Base-by-base conservation (phyloP, 2,888 invertebrate genomes). In the Drosophila ustulata region DNA sequence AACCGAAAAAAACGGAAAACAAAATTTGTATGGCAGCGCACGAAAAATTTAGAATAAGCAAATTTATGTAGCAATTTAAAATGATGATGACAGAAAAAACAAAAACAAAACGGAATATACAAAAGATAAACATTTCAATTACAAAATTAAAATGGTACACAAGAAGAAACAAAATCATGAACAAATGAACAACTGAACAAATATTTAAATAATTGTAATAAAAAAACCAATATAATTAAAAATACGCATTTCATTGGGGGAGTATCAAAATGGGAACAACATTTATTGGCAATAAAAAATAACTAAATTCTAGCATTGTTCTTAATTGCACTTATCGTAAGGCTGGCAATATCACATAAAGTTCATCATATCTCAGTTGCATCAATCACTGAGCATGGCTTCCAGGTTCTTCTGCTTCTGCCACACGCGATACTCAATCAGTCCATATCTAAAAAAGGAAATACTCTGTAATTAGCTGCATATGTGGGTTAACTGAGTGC, bases 131-230 rank as follows among this genome's bases (percentile, higher is more conserved):
- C 66, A 82, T 72, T 80, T 75, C 71, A 77, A 82, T 59, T 80
- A 64, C 71, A 70, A 86, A 88, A 86, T 75, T 80, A 43, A 80
- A 88, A 85, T 81, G 81, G 68, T 85, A 89, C 73, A 80, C 69
- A 75, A 66, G 9, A 83, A 61, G 50, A 66, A 76, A 69, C 46
- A 69, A 70, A 71, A 76, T 66, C 53, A 71, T 64, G 65, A 78
- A 67, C 18, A 53, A 53, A 41, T 53, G 52, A 41, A 53, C 51
- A 69, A 78, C 71, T 75, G 67, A 79, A 82, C 70, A 89, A 79
- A 84, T 87, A 89, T 89, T 88, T 88, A 89, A 89, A 85, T 85
- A 80, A 89, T 89, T 90, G 88, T 90, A 88, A 89, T 89, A 88
- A 89, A 89, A 89, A 85, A 88, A 73, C 65, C 59, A 75, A 76